phyloP scores from a whole-genome alignment of 2,797 vertebrate species.

The Mastacembelus armatus region DNA sequence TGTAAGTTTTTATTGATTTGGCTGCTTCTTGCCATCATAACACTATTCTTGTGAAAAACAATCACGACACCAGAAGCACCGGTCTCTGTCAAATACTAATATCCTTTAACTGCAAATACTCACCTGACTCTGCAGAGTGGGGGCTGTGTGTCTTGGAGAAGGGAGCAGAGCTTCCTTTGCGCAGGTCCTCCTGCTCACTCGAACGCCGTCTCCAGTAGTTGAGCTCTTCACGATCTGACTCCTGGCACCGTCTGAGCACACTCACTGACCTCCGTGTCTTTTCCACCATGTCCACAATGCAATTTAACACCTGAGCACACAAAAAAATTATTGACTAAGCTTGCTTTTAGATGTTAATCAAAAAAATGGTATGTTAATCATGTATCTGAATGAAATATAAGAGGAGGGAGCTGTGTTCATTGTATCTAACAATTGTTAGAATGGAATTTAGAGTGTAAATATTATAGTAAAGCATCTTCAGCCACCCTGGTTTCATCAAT shows the following conservation, averaged over 20 bases:
- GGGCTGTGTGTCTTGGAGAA: conserved; percentile 93
- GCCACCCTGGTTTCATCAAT: neutral
- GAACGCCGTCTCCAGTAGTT: conserved; percentile 96
- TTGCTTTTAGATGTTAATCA: neutral
- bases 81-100: neutral
- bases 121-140: conserved; percentile 89
- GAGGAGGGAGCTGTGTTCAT: neutral
- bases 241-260: conserved; percentile 96
- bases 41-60: neutral
- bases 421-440: neutral
- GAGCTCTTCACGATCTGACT: conserved; percentile 95
- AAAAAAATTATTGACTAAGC: neutral
- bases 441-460: neutral
- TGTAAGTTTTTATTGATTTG: neutral
- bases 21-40: neutral
- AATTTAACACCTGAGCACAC: conserved; percentile 90
- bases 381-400: no score
- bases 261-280: conserved; percentile 96
- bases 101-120: conserved; percentile 27
- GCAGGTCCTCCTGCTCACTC: conserved; percentile 91
- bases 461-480: neutral
- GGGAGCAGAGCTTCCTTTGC: conserved; percentile 85
- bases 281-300: conserved; percentile 99
- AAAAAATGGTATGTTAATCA: neutral
- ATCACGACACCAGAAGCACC: neutral